These are phyloP conservation scores for Tholera decimalis DNA, from an alignment of 2,888 invertebrate species.

Conservation along the genomic window DNA sequence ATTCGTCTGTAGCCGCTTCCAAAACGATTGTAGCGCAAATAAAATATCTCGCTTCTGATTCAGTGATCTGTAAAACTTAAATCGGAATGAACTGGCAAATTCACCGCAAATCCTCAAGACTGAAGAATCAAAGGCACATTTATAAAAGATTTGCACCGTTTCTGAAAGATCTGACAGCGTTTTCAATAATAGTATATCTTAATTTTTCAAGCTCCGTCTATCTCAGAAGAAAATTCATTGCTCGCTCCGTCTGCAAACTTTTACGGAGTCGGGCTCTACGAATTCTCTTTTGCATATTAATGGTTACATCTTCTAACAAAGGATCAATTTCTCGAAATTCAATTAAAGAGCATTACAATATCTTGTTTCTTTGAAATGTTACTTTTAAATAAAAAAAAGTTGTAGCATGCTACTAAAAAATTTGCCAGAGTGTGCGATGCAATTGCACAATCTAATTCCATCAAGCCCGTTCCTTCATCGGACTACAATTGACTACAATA, in stretches of 20 bases:
- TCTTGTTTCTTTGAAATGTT: background rate
- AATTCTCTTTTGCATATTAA: slow-evolving; percentile 23
- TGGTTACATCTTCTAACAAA: slow-evolving; percentile 2
- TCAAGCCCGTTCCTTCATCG: no score
- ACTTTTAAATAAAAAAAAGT: no score
- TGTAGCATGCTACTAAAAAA: no score
- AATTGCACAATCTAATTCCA: no score
- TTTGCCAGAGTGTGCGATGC: no score
- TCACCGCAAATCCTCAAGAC: slow-evolving; percentile 20
- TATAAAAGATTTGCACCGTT: slow-evolving; percentile 31
- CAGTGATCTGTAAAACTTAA: slow-evolving; percentile 47
- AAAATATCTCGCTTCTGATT: slow-evolving; percentile 28
- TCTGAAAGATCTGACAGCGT: slow-evolving; percentile 37
- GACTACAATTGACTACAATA: no score
- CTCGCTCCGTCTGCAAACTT: slow-evolving; percentile 40
- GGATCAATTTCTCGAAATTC: slow-evolving; percentile 21
- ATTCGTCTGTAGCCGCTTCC: slow-evolving; percentile 6
- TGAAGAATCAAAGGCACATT: slow-evolving; percentile 39
- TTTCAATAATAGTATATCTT: slow-evolving; percentile 51
- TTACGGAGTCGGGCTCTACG: slow-evolving; percentile 17
- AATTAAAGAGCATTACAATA: background rate
- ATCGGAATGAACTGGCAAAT: slow-evolving; percentile 26
- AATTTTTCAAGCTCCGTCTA: slow-evolving; percentile 45
- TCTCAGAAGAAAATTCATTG: slow-evolving; percentile 44
- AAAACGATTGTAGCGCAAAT: slow-evolving; percentile 23